Conservation (phyloP, 2,888 invertebrate species). For the Cheilosia grossa region DNA sequence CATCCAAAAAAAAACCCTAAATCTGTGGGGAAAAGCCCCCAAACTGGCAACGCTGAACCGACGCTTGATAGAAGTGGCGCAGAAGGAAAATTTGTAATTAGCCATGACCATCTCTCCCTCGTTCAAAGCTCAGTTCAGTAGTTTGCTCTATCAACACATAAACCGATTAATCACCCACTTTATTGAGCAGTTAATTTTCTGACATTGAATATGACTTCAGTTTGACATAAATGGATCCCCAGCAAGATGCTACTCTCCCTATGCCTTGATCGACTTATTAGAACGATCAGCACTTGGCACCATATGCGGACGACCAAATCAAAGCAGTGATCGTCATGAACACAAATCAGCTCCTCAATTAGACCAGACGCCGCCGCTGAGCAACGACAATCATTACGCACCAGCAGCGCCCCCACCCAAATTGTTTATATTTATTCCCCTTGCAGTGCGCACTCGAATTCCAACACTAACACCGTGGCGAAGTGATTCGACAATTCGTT, state of each 20-base stretch:
- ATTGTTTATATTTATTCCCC: constrained; percentile 50
- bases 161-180: too few relatives aligned
- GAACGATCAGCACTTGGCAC: constrained; percentile 29
- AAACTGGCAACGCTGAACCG: too few relatives aligned
- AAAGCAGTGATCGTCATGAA: constrained; percentile 36
- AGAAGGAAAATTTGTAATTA: too few relatives aligned
- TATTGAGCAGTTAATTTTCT: too few relatives aligned
- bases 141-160: too few relatives aligned
- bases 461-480: constrained; percentile 39
- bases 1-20: too few relatives aligned
- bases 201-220: too few relatives aligned
- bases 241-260: not conserved
- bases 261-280: constrained; percentile 5
- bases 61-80: too few relatives aligned
- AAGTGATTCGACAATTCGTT: constrained; percentile 47
- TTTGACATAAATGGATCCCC: too few relatives aligned
- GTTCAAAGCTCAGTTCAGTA: too few relatives aligned
- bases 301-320: constrained; percentile 56
- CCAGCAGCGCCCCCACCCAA: constrained; percentile 30
- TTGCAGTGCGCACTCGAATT: constrained; percentile 15
- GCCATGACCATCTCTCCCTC: too few relatives aligned
- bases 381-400: constrained; percentile 4
- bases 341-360: constrained; percentile 51
- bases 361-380: constrained; percentile 24
- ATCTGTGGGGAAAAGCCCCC: too few relatives aligned